A percentile compares a stretch with the other conserved stretches of the same genome.
phyloP scores from a whole-genome alignment of 1,140 invertebrate genomes.

The Drosophila chauvacae region DNA sequence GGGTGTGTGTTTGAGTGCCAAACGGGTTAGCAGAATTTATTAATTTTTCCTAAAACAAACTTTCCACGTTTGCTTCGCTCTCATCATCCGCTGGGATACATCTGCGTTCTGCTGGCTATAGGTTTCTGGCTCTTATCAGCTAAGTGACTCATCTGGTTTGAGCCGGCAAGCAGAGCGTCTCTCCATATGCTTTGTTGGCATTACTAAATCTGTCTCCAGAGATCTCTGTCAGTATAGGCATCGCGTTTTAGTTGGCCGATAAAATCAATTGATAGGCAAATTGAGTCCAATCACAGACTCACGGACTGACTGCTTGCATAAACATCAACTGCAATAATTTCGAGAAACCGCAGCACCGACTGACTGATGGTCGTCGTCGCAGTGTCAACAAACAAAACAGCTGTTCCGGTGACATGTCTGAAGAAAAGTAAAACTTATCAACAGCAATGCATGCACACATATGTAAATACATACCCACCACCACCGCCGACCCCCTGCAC shows the following conservation, averaged over 20 bases:
- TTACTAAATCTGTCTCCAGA: slow-evolving; percentile 2
- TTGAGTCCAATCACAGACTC: slow-evolving; percentile 50
- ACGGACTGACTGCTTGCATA: slow-evolving; percentile 10
- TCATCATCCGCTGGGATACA: not conserved
- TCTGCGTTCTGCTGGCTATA: not conserved
- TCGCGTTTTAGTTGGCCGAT: slow-evolving; percentile 10
- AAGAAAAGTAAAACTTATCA: slow-evolving; percentile 18
- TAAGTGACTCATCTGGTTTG: slow-evolving; percentile 44
- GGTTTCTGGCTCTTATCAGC: slow-evolving; percentile 21
- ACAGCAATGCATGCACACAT: slow-evolving; percentile 9
- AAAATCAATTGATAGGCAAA: slow-evolving; percentile 47
- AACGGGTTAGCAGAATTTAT: slow-evolving; percentile 43
- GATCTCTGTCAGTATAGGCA: slow-evolving; percentile 16
- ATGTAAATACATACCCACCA: not conserved
- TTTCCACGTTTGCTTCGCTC: slow-evolving; percentile 48
- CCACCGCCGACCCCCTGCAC: not conserved
- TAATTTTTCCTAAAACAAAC: slow-evolving; percentile 31
- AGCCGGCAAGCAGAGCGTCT: slow-evolving; percentile 17
- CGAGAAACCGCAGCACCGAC: not conserved
- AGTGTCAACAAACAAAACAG: slow-evolving; percentile 39
- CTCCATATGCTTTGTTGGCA: slow-evolving; percentile 14
- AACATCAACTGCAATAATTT: slow-evolving; percentile 20
- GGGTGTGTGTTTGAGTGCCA: slow-evolving; percentile 6
- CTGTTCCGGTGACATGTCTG: slow-evolving; percentile 11
- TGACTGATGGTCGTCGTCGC: not conserved